phyloP scores from a whole-genome alignment of 2,888 invertebrate species.

The Nebria salina region DNA sequence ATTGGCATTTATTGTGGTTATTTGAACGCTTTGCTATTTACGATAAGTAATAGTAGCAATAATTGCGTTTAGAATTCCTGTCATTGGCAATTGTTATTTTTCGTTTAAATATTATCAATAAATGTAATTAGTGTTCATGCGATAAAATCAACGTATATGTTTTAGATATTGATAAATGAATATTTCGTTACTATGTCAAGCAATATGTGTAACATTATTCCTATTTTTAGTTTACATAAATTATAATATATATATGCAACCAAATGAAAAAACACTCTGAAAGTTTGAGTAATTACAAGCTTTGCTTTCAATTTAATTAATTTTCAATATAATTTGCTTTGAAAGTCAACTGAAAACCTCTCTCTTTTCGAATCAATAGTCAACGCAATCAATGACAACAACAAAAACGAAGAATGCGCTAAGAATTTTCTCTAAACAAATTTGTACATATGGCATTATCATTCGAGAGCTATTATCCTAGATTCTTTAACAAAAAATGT shows the following conservation, averaged over 20 bases:
- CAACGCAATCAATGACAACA: neutral
- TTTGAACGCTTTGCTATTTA: neutral
- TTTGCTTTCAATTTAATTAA: constrained; percentile 1
- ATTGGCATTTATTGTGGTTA: constrained; percentile 2
- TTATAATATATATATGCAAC: too few relatives aligned
- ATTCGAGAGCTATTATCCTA: neutral
- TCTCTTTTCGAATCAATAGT: neutral
- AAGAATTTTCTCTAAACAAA: neutral
- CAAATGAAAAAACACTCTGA: neutral
- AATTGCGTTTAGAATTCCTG: neutral
- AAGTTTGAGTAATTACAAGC: neutral
- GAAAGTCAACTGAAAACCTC: neutral
- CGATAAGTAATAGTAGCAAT: neutral
- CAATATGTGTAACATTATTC: neutral
- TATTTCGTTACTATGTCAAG: neutral
- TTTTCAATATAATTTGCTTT: neutral
- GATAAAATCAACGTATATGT: neutral
- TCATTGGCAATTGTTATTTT: neutral
- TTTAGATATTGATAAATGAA: neutral
- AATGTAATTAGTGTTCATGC: neutral
- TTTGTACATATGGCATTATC: neutral
- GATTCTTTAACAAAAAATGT: constrained; percentile 1
- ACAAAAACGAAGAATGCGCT: neutral
- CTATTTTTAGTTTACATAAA: neutral
- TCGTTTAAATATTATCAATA: neutral